These are phyloP conservation scores for Ichneumoninae sp. DNA, from an alignment of 2,888 invertebrate genomes.

Conservation along the genomic window DNA sequence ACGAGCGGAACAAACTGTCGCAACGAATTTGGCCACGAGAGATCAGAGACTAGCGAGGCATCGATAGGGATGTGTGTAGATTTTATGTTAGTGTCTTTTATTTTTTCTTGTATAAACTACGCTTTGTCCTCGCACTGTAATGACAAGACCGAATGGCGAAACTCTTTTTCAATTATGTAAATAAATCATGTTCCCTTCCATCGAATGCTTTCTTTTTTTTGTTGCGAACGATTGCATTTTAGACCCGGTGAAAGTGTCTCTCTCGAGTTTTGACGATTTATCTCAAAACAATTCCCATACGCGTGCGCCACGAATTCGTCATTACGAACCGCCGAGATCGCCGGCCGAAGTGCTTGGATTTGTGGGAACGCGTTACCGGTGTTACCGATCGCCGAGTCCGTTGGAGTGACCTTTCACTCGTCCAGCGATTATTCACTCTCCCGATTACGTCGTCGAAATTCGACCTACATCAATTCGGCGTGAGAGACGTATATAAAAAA, in stretches of 20 bases:
- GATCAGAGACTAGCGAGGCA: background rate
- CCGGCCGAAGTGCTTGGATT: background rate
- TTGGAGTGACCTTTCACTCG: slow-evolving; percentile 10
- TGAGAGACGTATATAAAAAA: background rate
- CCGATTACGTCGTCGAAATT: background rate
- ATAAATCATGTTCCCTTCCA: slow-evolving; percentile 6
- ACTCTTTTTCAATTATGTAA: background rate
- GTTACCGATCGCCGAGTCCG: slow-evolving; percentile 10
- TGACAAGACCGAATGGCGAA: background rate
- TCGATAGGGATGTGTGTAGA: background rate
- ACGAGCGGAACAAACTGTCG: background rate
- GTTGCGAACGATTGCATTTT: background rate
- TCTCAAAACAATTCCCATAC: slow-evolving; percentile 1
- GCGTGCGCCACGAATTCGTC: background rate
- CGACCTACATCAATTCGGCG: background rate
- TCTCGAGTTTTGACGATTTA: background rate
- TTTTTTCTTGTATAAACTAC: background rate
- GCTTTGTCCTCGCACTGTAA: background rate
- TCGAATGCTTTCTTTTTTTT: slow-evolving; percentile 10
- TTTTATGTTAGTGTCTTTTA: background rate
- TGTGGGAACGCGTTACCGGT: background rate
- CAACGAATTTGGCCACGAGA: background rate
- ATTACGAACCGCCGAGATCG: slow-evolving; percentile 6
- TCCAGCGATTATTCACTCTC: background rate
- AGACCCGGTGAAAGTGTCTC: slow-evolving; percentile 12